phyloP scores from a whole-genome alignment of 2,113 vertebrate species.

The Podarcis muralis region DNA sequence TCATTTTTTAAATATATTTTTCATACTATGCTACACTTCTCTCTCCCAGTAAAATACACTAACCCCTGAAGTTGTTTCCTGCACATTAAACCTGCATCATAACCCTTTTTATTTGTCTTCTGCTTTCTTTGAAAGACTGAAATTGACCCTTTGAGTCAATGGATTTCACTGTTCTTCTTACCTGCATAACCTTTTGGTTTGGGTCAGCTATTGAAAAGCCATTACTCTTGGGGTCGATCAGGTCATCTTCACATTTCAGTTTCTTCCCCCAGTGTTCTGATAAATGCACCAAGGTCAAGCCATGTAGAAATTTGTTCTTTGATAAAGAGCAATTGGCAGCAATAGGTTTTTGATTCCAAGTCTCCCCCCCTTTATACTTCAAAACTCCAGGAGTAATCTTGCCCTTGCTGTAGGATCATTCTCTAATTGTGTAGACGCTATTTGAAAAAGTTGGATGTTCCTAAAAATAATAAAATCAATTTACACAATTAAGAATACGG shows the following conservation, averaged over 20 bases:
- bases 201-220: conserved; percentile 6
- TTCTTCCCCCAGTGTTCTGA: background rate
- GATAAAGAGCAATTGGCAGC: background rate
- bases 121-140: fast-evolving
- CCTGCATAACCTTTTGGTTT: background rate
- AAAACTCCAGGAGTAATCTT: background rate
- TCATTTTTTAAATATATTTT: background rate
- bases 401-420: background rate
- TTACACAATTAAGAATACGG: background rate
- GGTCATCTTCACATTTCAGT: background rate
- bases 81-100: background rate
- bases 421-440: background rate
- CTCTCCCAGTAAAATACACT: background rate
- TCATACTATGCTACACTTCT: background rate
- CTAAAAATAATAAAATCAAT: conserved; percentile 17
- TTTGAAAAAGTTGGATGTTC: conserved; percentile 46
- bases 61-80: background rate
- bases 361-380: background rate
- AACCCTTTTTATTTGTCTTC: background rate
- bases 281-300: conserved; percentile 33
- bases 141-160: background rate
- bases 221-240: background rate
- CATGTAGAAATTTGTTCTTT: conserved; percentile 20
- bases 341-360: background rate
- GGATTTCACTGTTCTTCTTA: background rate